Evolutionary conservation across 2,888 invertebrate species (phyloP).

Genomic region (Orthonevra nobilis): DNA sequence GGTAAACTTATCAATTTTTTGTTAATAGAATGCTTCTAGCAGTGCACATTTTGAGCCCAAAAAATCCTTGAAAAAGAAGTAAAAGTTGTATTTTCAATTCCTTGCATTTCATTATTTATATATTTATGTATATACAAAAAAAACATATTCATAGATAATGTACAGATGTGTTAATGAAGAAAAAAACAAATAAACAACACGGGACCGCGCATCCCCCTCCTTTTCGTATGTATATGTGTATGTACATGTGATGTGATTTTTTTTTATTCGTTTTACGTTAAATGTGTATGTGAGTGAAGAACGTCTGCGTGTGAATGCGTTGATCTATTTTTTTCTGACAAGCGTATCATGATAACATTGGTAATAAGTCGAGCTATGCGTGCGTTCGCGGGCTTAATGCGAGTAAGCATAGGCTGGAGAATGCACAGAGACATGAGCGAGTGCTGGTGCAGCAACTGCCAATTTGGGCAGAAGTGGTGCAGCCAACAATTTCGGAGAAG

Average conservation of each 20-base stretch:
- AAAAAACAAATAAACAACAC: slow-evolving; percentile 28
- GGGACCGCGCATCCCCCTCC: not conserved
- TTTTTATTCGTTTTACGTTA: too few species aligned
- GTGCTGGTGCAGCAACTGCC: slow-evolving; percentile 71
- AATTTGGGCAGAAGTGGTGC: slow-evolving; percentile 59
- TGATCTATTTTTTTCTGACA: slow-evolving; percentile 25
- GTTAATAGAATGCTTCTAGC: too few species aligned
- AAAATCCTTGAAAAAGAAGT: not conserved
- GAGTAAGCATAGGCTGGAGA: slow-evolving; percentile 68
- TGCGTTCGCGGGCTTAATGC: slow-evolving; percentile 56
- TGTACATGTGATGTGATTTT: not conserved
- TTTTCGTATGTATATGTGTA: slow-evolving; percentile 11
- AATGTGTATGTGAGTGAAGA: slow-evolving; percentile 30
- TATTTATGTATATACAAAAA: slow-evolving; percentile 61
- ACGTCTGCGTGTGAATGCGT: slow-evolving; percentile 16
- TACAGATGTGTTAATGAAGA: slow-evolving; percentile 26
- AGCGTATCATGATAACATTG: slow-evolving; percentile 56
- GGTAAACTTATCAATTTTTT: too few species aligned
- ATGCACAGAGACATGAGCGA: slow-evolving; percentile 70
- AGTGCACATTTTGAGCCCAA: not conserved
- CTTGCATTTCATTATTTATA: slow-evolving; percentile 57
- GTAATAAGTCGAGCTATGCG: slow-evolving; percentile 17
- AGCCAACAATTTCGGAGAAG: slow-evolving; percentile 27
- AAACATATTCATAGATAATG: slow-evolving; percentile 38
- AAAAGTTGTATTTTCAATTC: slow-evolving; percentile 14